Percentiles rank a stretch among this genome's conserved stretches.
Evolutionary conservation across 2,113 vertebrate species (phyloP).

Genomic region (Opisthocomus hoazin): DNA sequence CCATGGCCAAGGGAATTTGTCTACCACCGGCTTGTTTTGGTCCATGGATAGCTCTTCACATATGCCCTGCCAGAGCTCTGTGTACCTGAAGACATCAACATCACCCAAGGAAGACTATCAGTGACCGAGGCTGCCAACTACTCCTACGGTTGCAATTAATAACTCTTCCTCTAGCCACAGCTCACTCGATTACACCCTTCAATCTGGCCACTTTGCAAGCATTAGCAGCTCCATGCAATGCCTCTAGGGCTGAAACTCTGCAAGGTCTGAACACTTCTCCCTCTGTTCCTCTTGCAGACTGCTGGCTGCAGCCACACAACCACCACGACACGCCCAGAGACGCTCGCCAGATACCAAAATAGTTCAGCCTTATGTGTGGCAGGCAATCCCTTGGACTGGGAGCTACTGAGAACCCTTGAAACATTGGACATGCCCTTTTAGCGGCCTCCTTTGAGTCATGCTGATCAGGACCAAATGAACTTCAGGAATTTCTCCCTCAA

Average conservation of each 20-base stretch:
- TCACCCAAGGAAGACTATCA: background rate
- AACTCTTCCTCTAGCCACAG: conserved; percentile 10
- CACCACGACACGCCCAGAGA: conserved; percentile 6
- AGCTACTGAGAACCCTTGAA: conserved; percentile 2
- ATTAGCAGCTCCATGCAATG: background rate
- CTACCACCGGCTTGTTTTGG: background rate
- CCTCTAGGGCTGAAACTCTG: conserved; percentile 42
- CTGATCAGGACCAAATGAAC: background rate
- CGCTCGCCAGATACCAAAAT: conserved; percentile 28
- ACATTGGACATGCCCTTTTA: background rate
- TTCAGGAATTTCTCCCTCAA: background rate
- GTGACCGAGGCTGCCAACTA: background rate
- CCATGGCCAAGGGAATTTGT: background rate
- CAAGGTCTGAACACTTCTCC: conserved; percentile 26
- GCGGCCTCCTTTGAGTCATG: background rate
- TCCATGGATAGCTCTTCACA: background rate
- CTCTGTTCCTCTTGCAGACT: conserved; percentile 23
- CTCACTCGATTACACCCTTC: background rate
- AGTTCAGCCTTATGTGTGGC: background rate
- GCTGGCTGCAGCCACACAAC: conserved; percentile 17
- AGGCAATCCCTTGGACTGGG: background rate
- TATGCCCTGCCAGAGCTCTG: background rate
- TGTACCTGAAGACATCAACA: background rate
- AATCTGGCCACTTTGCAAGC: background rate
- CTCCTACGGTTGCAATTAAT: background rate